phyloP scores from a whole-genome alignment of 2,113 vertebrate species.

The Brachirus orientalis region DNA sequence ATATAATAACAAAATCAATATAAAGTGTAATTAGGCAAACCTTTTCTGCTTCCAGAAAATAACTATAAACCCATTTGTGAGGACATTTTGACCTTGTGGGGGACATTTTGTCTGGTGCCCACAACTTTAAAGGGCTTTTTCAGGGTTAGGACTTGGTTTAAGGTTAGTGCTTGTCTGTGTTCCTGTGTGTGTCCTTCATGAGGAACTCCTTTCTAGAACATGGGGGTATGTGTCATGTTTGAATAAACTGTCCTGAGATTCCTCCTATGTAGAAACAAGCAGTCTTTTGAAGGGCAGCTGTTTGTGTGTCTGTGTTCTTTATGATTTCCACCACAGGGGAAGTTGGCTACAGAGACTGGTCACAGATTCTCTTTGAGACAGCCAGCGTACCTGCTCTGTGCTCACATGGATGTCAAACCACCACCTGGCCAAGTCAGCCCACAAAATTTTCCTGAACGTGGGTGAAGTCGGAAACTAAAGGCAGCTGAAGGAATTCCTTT shows the following conservation, averaged over 20 bases:
- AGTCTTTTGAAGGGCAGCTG: slow-evolving; percentile 31
- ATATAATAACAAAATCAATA: not conserved
- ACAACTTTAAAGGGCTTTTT: too few relatives aligned
- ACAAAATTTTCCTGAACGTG: slow-evolving; percentile 40
- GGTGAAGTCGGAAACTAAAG: slow-evolving; percentile 21
- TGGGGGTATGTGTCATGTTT: slow-evolving; percentile 2
- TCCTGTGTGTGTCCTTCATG: slow-evolving; percentile 11
- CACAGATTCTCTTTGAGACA: slow-evolving; percentile 39
- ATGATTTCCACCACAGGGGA: slow-evolving; percentile 42
- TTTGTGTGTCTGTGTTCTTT: slow-evolving; percentile 17
- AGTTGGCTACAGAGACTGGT: slow-evolving; percentile 3
- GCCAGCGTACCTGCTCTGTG: slow-evolving; percentile 25
- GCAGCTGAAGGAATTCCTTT: slow-evolving; percentile 51
- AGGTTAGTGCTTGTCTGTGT: too few relatives aligned
- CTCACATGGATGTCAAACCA: slow-evolving; percentile 33
- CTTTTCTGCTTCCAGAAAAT: too few relatives aligned
- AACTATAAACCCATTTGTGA: too few relatives aligned
- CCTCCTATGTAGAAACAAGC: slow-evolving; percentile 43
- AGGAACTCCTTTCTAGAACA: not conserved
- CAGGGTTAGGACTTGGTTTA: too few relatives aligned
- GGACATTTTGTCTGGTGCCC: too few relatives aligned
- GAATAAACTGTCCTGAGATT: slow-evolving; percentile 18
- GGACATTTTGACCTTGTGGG: not conserved
- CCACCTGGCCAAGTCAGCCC: slow-evolving; percentile 4
- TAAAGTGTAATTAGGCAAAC: too few relatives aligned